Evolutionary conservation across 2,888 invertebrate species (phyloP).

Genomic region (Hololepta plana): DNA sequence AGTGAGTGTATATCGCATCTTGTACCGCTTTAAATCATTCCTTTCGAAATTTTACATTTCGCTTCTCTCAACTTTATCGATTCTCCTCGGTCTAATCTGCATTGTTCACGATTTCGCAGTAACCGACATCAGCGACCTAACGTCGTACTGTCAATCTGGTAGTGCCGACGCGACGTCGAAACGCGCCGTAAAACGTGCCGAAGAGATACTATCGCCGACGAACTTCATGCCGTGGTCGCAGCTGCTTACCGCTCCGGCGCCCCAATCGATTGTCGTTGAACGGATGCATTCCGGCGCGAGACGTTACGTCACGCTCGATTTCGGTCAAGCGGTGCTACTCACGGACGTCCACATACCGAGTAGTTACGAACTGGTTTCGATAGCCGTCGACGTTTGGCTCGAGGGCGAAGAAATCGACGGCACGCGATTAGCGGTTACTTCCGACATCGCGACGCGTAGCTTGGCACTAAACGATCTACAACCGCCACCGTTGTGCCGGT

Average conservation of each 20-base stretch:
- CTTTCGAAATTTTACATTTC: no score
- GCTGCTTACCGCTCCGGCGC: constrained; percentile 60
- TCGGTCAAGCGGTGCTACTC: constrained; percentile 68
- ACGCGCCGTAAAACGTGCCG: constrained; percentile 9
- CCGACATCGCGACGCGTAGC: constrained; percentile 74
- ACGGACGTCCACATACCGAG: constrained; percentile 74
- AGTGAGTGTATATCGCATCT: constrained; percentile 9
- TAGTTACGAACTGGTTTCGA: constrained; percentile 63
- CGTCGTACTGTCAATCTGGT: constrained; percentile 4
- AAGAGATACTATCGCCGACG: constrained; percentile 16
- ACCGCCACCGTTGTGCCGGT: constrained; percentile 78
- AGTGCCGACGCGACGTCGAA: background rate
- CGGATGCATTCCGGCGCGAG: constrained; percentile 87
- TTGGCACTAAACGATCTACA: constrained; percentile 77
- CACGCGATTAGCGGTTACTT: constrained; percentile 64
- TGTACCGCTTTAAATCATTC: no score
- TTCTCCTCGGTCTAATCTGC: no score
- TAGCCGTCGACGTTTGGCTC: constrained; percentile 82
- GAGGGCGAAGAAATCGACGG: constrained; percentile 68
- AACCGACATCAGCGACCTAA: background rate
- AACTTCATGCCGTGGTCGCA: constrained; percentile 51
- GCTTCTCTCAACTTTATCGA: no score
- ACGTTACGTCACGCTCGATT: constrained; percentile 82
- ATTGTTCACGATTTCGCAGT: no score
- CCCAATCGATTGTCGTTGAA: constrained; percentile 74